Conservation (phyloP, 2,797 vertebrate species). For the Carcharodon carcharias region DNA sequence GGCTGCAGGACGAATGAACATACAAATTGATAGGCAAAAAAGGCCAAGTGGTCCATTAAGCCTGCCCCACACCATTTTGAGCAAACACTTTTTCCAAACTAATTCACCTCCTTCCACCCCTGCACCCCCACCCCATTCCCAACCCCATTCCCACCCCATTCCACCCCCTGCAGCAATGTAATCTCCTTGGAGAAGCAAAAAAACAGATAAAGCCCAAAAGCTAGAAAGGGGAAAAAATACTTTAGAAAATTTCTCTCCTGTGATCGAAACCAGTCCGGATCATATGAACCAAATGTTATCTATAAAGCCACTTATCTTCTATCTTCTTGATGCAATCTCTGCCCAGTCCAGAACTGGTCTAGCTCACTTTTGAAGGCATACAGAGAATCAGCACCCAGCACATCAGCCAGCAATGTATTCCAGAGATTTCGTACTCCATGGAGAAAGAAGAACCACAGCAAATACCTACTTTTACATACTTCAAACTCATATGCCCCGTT, state of each 20-base stretch:
- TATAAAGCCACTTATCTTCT: not conserved
- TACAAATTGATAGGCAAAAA: not conserved
- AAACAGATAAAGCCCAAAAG: not conserved
- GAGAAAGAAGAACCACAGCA: not conserved
- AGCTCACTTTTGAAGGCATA: not conserved
- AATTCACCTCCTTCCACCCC: not conserved
- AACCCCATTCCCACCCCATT: too few relatives aligned
- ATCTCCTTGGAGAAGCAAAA: not conserved
- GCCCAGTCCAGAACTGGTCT: not conserved
- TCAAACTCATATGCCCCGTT: not conserved
- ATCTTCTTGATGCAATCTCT: not conserved
- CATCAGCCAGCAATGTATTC: not conserved
- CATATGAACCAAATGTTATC: not conserved
- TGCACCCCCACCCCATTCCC: too few relatives aligned
- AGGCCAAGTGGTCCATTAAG: not conserved
- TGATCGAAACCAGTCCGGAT: too few relatives aligned
- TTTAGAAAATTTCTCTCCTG: not conserved
- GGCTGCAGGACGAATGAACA: not conserved
- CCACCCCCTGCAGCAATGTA: not conserved
- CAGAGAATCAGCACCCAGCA: not conserved
- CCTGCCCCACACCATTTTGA: not conserved
- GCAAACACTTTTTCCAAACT: not conserved
- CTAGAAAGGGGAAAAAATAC: not conserved
- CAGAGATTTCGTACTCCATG: not conserved
- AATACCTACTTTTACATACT: not conserved